phyloP scores from a whole-genome alignment of 92 coral and sea anemone species.

The Epizoanthus fatuus region DNA sequence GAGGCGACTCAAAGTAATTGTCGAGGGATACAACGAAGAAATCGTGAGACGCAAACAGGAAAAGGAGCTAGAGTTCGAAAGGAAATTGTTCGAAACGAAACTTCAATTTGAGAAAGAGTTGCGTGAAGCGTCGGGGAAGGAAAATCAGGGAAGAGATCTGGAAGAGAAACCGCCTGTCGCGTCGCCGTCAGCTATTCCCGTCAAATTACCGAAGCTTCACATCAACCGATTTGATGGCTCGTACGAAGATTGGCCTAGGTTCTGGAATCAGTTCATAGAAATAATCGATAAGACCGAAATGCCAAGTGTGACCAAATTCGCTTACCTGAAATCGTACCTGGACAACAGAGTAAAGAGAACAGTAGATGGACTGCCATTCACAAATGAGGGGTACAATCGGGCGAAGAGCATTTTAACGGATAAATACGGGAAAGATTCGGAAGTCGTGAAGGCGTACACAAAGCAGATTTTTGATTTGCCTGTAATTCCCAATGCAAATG shows the following conservation, averaged over 20 bases:
- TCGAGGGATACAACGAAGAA: not conserved
- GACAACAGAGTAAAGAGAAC: slow-evolving; percentile 36
- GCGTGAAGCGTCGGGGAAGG: slow-evolving; percentile 12
- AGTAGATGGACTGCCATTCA: slow-evolving; percentile 56
- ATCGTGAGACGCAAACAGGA: slow-evolving; percentile 18
- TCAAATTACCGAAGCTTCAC: slow-evolving; percentile 54
- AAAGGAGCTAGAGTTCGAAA: slow-evolving; percentile 59
- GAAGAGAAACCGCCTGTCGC: not conserved
- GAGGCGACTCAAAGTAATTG: not conserved
- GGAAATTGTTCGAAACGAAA: slow-evolving; percentile 58
- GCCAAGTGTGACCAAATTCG: slow-evolving; percentile 55
- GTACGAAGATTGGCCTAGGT: slow-evolving; percentile 51
- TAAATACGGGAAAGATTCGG: slow-evolving; percentile 44
- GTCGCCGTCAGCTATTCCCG: slow-evolving; percentile 27
- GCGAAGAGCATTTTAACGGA: slow-evolving; percentile 51
- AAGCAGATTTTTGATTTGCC: slow-evolving; percentile 43
- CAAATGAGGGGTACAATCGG: slow-evolving; percentile 54
- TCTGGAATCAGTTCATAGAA: too few species aligned
- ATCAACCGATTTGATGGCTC: slow-evolving; percentile 45
- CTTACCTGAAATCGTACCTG: slow-evolving; percentile 42
- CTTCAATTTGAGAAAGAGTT: slow-evolving; percentile 51
- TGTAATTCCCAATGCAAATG: slow-evolving; percentile 30
- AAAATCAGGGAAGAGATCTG: not conserved
- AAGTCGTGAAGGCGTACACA: slow-evolving; percentile 42
- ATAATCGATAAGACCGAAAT: slow-evolving; percentile 51